phyloP scores from a whole-genome alignment of 2,888 invertebrate species.

The Aporophyla lueneburgensis region DNA sequence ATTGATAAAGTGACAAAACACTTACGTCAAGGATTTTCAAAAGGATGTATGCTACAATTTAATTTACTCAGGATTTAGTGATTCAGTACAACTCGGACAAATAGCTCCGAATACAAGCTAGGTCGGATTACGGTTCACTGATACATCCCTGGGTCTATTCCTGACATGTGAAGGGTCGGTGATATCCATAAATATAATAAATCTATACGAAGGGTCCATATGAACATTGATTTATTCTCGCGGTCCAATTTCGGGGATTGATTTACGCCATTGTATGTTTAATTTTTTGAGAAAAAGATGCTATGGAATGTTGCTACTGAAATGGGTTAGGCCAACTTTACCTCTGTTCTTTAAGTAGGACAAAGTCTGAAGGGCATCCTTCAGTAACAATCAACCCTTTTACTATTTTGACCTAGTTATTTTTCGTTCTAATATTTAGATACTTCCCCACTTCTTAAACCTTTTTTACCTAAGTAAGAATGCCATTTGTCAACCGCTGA shows the following conservation, averaged over 20 bases:
- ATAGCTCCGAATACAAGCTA: slow-evolving; percentile 48
- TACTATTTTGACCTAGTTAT: background rate
- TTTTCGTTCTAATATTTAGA: background rate
- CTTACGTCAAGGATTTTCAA: background rate
- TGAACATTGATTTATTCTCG: slow-evolving; percentile 48
- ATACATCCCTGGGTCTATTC: slow-evolving; percentile 31
- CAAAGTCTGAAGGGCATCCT: background rate
- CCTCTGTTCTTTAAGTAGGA: background rate
- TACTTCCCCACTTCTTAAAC: background rate
- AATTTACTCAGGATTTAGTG: slow-evolving; percentile 18
- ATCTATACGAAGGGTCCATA: slow-evolving; percentile 26
- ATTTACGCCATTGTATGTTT: background rate
- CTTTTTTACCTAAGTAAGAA: background rate
- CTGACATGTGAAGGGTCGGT: slow-evolving; percentile 41
- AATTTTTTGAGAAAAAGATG: slow-evolving; percentile 6
- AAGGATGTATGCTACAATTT: background rate
- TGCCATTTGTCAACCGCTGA: background rate
- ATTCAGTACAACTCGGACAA: slow-evolving; percentile 20
- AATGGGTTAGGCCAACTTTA: background rate
- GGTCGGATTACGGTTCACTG: slow-evolving; percentile 55
- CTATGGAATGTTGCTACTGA: background rate
- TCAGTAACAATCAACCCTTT: background rate
- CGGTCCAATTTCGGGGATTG: slow-evolving; percentile 19
- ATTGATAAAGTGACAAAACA: background rate
- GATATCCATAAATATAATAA: slow-evolving; percentile 47